Base-by-base conservation (phyloP, 2,797 vertebrate species). In the Thalassophryne amazonica region DNA sequence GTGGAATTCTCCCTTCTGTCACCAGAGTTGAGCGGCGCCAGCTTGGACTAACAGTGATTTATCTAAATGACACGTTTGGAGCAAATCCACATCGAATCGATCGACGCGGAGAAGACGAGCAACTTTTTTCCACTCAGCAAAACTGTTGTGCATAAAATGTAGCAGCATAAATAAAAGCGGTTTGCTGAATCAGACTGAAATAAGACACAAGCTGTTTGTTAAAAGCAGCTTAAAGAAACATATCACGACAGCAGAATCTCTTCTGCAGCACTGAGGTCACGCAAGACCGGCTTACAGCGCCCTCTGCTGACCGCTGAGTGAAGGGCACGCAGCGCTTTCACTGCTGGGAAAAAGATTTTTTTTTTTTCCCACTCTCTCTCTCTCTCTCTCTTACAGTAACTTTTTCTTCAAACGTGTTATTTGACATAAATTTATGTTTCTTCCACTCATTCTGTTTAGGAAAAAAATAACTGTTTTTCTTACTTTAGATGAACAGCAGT, bases 1-100 rank as follows among this genome's bases (percentile, higher is more conserved):
- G 69, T 67, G 93, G 94, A 95, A 94, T 95, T 93, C 91, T 93
- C 89, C 94, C 79, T 94, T 96, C 94, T 96, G 93, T 93, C 92
- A 91, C 88, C 87, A 69, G 83, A 68, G 83, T 88, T 75, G 85
- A 90, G 91, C 88, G 78, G 88, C 90, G 89, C 88, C 91, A 88
- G 92, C 92, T 90, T 93, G 90, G 89, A 88, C 91, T 91, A 93
- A 94, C 86, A 92, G 92, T 89, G 93, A 95, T 95, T 92, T 90
- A 93, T 96, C 93, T 94, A 90, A 81, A 84, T 91, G 90, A 89
- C 93, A 92, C 90, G 93, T 87, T 91, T 93, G 94, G 91, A 90
- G 43, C 75, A 70, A 78, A 89, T 90, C 93, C 91, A 90, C 89
- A 89, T 91, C 83, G 89, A 85, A 94, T 93, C 94, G 92, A 93